Percentiles rank a stretch among this genome's conserved stretches.
Evolutionary conservation across 2,888 invertebrate genomes (phyloP).

Genomic region (Morinoia aosen): DNA sequence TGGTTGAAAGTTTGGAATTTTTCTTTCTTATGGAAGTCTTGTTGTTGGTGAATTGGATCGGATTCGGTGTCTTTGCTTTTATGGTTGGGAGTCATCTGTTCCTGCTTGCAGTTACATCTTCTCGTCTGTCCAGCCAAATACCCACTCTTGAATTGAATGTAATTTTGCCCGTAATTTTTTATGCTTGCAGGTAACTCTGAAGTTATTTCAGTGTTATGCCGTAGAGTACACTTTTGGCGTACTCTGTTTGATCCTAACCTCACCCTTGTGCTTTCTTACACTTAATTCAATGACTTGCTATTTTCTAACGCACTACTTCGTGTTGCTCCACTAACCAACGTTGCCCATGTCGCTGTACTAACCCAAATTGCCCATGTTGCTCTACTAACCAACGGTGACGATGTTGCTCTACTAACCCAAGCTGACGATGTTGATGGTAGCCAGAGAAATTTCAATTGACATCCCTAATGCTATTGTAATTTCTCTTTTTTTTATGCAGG

Average conservation of each 20-base stretch:
- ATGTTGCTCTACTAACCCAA: too few species aligned
- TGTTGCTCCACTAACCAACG: neutral
- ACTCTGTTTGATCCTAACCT: constrained; percentile 7
- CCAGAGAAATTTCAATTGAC: neutral
- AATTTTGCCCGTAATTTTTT: neutral
- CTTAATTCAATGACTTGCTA: neutral
- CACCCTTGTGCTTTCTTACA: constrained; percentile 14
- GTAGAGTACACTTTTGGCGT: neutral
- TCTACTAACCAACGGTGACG: too few species aligned
- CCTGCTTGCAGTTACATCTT: neutral
- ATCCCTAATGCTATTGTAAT: neutral
- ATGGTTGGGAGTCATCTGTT: neutral
- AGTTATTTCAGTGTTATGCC: neutral
- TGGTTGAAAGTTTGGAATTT: neutral
- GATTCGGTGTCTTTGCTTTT: neutral
- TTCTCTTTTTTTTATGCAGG: neutral
- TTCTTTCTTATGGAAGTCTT: neutral
- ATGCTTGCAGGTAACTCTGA: neutral
- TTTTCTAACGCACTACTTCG: neutral
- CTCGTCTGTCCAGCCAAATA: constrained; percentile 20
- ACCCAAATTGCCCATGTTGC: too few species aligned
- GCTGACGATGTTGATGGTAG: neutral
- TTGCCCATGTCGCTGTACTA: too few species aligned
- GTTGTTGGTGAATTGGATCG: neutral
- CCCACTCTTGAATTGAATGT: neutral